These are phyloP conservation scores for Chrysochloris asiatica DNA, from an alignment of 2,113 vertebrate genomes.

Conservation along the genomic window DNA sequence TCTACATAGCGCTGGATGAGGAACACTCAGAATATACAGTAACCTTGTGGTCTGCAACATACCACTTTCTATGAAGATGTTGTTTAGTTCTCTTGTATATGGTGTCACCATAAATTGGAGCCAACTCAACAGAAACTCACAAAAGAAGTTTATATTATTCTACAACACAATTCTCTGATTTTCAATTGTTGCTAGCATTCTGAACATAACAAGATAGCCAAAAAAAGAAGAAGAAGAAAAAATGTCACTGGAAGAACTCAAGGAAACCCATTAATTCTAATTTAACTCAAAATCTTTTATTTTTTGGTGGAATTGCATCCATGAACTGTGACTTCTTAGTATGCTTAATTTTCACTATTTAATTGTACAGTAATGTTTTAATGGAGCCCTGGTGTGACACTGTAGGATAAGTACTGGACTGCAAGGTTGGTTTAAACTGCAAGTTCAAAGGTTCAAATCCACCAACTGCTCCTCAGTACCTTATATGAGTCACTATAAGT, in stretches of 20 bases:
- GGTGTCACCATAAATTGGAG: not conserved
- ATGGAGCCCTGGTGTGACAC: no score
- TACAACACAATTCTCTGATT: not conserved
- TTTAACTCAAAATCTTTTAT: constrained; percentile 12
- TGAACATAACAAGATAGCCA: constrained; percentile 35
- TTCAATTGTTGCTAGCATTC: not conserved
- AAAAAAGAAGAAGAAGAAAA: no score
- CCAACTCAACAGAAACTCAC: not conserved
- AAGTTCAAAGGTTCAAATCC: no score
- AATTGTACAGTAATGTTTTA: not conserved
- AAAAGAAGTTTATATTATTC: not conserved
- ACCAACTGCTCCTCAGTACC: no score
- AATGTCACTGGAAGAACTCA: not conserved
- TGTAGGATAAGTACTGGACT: no score
- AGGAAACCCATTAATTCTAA: not conserved
- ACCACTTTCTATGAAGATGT: not conserved
- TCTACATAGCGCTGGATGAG: not conserved
- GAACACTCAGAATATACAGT: not conserved
- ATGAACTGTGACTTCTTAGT: constrained; percentile 25
- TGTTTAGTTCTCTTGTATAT: not conserved
- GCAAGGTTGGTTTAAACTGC: no score
- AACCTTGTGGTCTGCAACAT: not conserved
- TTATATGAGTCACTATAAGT: no score
- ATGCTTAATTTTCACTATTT: constrained; percentile 12
- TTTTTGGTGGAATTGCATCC: constrained; percentile 20